Base-by-base conservation (phyloP, 2,797 vertebrate genomes). In the Phrynocephalus forsythii region DNA sequence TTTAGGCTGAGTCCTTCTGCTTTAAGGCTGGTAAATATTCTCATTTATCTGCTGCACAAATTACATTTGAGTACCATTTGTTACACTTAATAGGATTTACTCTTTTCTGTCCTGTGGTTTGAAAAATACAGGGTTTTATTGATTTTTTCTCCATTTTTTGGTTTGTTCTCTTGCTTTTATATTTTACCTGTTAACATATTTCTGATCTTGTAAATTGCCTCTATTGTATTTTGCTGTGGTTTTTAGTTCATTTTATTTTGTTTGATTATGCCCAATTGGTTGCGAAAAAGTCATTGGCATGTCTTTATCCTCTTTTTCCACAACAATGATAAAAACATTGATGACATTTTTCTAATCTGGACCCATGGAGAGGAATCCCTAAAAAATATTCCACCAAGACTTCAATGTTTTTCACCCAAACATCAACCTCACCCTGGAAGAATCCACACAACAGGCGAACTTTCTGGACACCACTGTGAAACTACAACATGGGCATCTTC, bases 231-330 rank as follows among this genome's bases (percentile, higher is more conserved):
- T 76, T 33, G 71, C 2, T 72, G 0, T 67, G 72, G 81, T 75
- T 67, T 84, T 33, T 71, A 79, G 82, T 87, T 82, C 63, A 66
- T 50, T 89, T 52, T 5, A 0, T 0, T 76, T 85, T 24, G 6
- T 73, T 20, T 48, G 56, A 33, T 82, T 84, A 84, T 76, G 84
- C 68, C 18, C 44, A 48, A 90, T n/a, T 69, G 87, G 63, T 86
- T n/a, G 44, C 15, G 44, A 38, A 2, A 78, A 73, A 72, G 66
- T 44, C 90, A 33, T 18, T 56, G 56, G 67, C 80, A 68, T 85
- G 66, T 28, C 72, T 82, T 89, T 75, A 18, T 75, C 13, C 33
- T 44, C 38, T 75, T 33, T 13, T 56, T 44, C 38, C 38, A 44
- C 38, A 44, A 44, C 38, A 44, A 44, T 44, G 38, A 44, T 3